Evolutionary conservation across 2,113 vertebrate species (phyloP).

Genomic region (Dipodomys ordii): DNA sequence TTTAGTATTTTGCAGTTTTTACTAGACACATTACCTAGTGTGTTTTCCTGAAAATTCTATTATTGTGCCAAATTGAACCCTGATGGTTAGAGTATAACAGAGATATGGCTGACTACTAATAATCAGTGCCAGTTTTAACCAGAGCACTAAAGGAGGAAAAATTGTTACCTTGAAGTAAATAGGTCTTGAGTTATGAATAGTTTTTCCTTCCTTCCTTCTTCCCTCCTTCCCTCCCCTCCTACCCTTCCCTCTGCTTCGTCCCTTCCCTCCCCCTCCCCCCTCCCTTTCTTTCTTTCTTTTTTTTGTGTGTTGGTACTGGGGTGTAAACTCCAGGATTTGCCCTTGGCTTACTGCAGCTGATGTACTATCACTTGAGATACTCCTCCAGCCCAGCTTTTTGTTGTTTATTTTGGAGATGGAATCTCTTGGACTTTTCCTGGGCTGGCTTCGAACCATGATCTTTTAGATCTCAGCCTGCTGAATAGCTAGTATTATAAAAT

Average conservation of each 20-base stretch:
- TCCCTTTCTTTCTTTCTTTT: no score
- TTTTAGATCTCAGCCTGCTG: no score
- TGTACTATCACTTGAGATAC: no score
- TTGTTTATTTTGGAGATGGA: no score
- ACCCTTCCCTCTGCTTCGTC: not conserved
- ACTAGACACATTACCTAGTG: not conserved
- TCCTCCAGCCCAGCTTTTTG: no score
- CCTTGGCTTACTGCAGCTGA: no score
- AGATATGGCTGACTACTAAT: not conserved
- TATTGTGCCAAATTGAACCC: not conserved
- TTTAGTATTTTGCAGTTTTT: conserved; percentile 28
- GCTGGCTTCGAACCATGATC: no score
- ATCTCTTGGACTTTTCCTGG: no score
- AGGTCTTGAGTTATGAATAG: not conserved
- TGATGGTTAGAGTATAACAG: not conserved
- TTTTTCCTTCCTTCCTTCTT: not conserved
- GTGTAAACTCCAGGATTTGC: no score
- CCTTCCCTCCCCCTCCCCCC: no score
- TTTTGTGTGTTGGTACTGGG: not conserved
- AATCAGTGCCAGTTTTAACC: not conserved
- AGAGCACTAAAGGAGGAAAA: not conserved
- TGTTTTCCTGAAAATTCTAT: conserved; percentile 13
- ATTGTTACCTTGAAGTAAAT: not conserved
- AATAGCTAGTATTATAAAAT: no score
- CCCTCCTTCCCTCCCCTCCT: no score